Conservation (phyloP, 2,888 invertebrate genomes). For the Erebia palarica region DNA sequence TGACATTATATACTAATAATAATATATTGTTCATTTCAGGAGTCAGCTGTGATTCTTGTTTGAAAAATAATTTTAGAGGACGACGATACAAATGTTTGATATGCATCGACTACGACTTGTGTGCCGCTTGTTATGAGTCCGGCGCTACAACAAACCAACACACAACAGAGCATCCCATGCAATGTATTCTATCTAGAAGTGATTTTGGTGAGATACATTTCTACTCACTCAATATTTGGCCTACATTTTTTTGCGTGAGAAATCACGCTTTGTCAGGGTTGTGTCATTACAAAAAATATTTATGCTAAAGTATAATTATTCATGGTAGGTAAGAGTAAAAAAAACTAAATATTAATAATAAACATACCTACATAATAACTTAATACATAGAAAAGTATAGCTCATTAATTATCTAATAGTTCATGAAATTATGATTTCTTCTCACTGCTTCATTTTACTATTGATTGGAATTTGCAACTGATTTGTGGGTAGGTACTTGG, state of each 20-base stretch:
- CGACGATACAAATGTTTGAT: slow-evolving; percentile 99
- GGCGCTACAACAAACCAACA: slow-evolving; percentile 96
- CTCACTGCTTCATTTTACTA: no score
- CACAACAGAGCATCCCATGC: slow-evolving; percentile 98
- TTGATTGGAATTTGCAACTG: no score
- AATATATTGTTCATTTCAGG: slow-evolving; percentile 85
- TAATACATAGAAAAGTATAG: no score
- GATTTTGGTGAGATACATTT: slow-evolving; percentile 90
- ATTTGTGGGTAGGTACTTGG: no score
- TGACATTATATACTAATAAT: slow-evolving; percentile 49
- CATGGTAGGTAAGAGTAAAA: no score
- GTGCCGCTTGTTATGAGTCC: slow-evolving; percentile 97
- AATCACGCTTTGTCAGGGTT: slow-evolving; percentile 23
- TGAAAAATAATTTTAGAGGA: slow-evolving; percentile 98
- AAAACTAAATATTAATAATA: neutral
- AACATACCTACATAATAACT: no score
- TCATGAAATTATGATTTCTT: no score
- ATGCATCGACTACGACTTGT: slow-evolving; percentile 99
- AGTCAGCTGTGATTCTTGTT: slow-evolving; percentile 99
- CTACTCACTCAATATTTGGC: slow-evolving; percentile 37
- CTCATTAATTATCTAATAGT: no score
- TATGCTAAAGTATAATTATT: no score
- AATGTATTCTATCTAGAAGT: slow-evolving; percentile 97
- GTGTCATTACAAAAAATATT: slow-evolving; percentile 22
- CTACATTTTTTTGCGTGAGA: slow-evolving; percentile 40